These are phyloP conservation scores for Peromyscus attwateri DNA, from an alignment of 2,797 vertebrate genomes.

Conservation along the genomic window DNA sequence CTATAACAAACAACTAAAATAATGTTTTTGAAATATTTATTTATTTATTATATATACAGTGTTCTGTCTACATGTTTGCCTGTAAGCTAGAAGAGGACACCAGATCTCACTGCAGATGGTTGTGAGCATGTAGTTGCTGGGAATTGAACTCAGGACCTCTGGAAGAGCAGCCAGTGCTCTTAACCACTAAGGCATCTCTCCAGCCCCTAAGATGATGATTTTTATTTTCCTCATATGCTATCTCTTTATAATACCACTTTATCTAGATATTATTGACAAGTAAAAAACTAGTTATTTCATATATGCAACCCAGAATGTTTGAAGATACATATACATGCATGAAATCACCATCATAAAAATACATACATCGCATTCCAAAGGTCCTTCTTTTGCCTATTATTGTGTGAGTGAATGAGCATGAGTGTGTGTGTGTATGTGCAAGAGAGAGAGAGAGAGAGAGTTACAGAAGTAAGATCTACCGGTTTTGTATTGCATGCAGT, in stretches of 20 bases:
- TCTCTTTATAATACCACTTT: neutral
- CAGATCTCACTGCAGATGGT: neutral
- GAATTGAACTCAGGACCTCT: neutral
- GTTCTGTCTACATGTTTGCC: neutral
- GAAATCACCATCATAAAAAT: neutral
- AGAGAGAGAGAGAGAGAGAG: neutral
- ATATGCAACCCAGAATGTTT: neutral
- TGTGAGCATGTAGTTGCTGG: neutral
- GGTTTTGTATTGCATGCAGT: neutral
- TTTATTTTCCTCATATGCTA: neutral
- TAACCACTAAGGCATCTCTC: neutral
- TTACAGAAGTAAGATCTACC: neutral
- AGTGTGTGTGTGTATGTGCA: neutral
- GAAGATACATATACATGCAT: neutral
- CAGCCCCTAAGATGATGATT: neutral
- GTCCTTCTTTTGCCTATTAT: neutral
- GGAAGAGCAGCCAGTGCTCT: neutral
- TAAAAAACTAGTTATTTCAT: slow-evolving; percentile 19
- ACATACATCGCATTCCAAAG: neutral
- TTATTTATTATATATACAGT: neutral
- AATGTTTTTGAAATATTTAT: neutral
- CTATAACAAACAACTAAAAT: slow-evolving; percentile 45
- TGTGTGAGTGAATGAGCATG: neutral
- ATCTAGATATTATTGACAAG: neutral
- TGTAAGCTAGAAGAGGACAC: neutral